Base-by-base conservation (phyloP, 2,888 invertebrate species). In the Brachypterus glaber region DNA sequence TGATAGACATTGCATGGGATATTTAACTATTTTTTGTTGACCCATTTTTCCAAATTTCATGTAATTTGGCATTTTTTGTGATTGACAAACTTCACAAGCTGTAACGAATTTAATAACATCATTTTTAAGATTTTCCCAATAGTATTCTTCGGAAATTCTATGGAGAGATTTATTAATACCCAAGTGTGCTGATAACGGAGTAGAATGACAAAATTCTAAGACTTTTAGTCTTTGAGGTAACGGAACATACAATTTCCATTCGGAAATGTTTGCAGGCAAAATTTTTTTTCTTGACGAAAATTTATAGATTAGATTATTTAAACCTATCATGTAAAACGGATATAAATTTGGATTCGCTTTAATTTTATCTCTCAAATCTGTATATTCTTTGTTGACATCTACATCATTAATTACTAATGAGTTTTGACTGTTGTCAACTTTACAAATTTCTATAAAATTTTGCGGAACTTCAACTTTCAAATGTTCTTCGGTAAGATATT, bases 211-310 rank as follows among this genome's bases (percentile, higher is more conserved):
- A 5, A 13, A 21, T 13, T 25, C 11, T 14, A 47, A 27, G 9
- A 49, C 24, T 13, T 30, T 15, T 11, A 5, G 26, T 5, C 44
- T 16, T 35, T 39, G 35, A 18, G 14, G 9, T 39, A 39, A 43
- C 13, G 47, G 47, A 4, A 47, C 40, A 3, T 47, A 21, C 7
- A 37, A 18, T 35, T 48, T 50, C 47, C 48, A 51, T 14, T 50
- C 48, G 2, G 21, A 13, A 18, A 27, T 26, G 29, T 46, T 46
- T 2, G 29, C 30, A 5, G 17, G 8, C 14, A 41, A 14, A 2
- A 14, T 34, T 3, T 17, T 8, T 4, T 30, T 14, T 3, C 25
- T 13, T 2, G 40, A 36, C 4, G 37, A 11, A 12, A 31, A 18
- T 29, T 45, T 37, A 25, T 25, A 44, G 4, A 45, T n/a, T n/a